Conservation (phyloP, 2,113 vertebrate genomes). For the Campylomormyrus numenius region DNA sequence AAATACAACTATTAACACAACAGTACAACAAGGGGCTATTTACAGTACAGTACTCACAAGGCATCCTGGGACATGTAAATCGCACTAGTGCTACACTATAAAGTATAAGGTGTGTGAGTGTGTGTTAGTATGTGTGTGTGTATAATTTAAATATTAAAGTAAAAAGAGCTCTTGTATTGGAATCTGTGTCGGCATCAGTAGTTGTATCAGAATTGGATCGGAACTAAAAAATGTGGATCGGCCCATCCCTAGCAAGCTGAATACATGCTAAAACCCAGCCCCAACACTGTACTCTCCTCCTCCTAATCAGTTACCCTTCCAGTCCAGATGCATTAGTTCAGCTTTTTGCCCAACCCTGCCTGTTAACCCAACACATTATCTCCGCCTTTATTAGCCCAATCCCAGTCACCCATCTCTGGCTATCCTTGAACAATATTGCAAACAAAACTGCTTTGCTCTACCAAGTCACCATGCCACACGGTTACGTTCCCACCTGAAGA, state of each 20-base stretch:
- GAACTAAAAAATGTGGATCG: too few species aligned
- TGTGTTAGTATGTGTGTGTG: too few species aligned
- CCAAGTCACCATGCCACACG: background rate
- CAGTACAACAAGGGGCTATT: too few species aligned
- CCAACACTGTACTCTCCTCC: background rate
- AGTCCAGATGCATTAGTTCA: background rate
- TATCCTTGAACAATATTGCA: background rate
- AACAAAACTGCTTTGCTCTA: background rate
- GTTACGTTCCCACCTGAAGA: background rate
- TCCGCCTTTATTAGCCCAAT: background rate
- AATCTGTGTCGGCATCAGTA: background rate
- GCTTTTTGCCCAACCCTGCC: background rate
- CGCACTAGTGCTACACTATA: too few species aligned
- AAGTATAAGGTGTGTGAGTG: too few species aligned
- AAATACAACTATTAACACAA: too few species aligned
- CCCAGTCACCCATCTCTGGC: background rate
- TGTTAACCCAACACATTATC: background rate
- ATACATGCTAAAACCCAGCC: background rate
- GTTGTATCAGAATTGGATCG: too few species aligned
- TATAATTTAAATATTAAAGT: too few species aligned
- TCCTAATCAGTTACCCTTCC: background rate
- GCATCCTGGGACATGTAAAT: too few species aligned
- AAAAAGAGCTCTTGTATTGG: background rate
- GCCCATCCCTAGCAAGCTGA: too few species aligned
- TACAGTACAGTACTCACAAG: too few species aligned